Evolutionary conservation across 2,888 invertebrate genomes (phyloP), one percentile per base, ranked within the genome.

Genomic region (Apodemia zela): DNA sequence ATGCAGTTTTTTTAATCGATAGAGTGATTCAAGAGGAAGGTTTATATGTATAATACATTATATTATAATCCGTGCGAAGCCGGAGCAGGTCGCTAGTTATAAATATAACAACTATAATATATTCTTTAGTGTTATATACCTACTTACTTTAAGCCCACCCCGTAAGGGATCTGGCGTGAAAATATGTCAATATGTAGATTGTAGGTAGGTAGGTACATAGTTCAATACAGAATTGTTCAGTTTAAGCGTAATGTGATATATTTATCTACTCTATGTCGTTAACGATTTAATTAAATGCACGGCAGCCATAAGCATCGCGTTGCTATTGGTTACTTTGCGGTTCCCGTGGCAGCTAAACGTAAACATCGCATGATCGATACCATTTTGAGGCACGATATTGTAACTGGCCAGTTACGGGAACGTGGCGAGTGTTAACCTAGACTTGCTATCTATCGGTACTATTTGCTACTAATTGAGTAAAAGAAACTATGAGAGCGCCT

Each of bases 331-430:
- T 72, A 78, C 74, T 69, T 69, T 71, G 69, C 75, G 78, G 90
- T 89, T 88, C 83, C 89, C 89, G 82, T 89, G 87, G 89, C 75
- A 89, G 87, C 90, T 75, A 73, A 77, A 81, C 77, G 84, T 87
- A 86, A 87, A 89, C 89, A 87, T 79, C 74, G 80, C 80, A 81
- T 83, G 84, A 89, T 90, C 89, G 84, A 90, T 89, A 87, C 73
- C 75, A 70, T 75, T 71, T 72, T 69, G 72, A 75, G 71, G 59
- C 66, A 63, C 67, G 7, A 25, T 47, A 47, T 47, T 57, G 54
- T 57, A 25, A 6, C 25, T 54, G 18, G 54, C 59, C 18, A 42
- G 60, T 51, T 42, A 6, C 15, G 42, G 6, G 42, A 42, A 42
- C 42, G 4, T 17, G 8, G 65, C 38, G 63, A 59, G 29, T 57